These are phyloP conservation scores for Callipepla californica DNA, from an alignment of 2,113 vertebrate genomes.

Conservation along the genomic window DNA sequence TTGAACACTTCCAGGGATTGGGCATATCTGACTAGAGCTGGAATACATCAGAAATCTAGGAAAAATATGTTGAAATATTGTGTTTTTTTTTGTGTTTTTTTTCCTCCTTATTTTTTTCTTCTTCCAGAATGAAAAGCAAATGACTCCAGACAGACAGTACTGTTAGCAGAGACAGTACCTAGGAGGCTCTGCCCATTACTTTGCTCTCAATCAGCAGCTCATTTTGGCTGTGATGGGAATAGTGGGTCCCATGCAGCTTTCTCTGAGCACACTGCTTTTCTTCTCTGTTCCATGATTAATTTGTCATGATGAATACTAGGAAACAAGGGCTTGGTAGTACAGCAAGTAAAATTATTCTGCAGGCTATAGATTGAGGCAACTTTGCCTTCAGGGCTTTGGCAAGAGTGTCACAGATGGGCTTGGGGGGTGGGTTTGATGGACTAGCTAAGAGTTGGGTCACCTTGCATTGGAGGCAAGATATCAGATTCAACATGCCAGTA, in stretches of 20 bases:
- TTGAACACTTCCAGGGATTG: too few relatives aligned
- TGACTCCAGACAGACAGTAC: background rate
- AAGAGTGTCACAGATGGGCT: background rate
- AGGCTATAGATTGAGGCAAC: background rate
- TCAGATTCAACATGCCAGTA: background rate
- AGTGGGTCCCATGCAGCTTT: background rate
- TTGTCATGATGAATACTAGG: background rate
- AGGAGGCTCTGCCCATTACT: background rate
- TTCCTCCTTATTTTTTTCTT: background rate
- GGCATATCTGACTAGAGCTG: background rate
- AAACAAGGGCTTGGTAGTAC: background rate
- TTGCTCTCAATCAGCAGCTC: background rate
- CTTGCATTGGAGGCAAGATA: background rate
- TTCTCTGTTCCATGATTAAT: background rate
- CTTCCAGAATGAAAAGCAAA: background rate
- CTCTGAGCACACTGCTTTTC: background rate
- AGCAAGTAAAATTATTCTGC: background rate
- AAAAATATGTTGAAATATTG: background rate
- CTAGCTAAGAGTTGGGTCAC: slow-evolving; percentile 3
- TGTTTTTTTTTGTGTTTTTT: too few relatives aligned
- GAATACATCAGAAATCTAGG: background rate
- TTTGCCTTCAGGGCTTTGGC: background rate
- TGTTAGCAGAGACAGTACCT: background rate
- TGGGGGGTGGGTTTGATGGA: background rate
- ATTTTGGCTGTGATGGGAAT: background rate